A percentile compares a stretch with the other conserved stretches of the same genome.
These are phyloP conservation scores for Nysson spinosus DNA, from an alignment of 2,888 invertebrate species.

Conservation along the genomic window DNA sequence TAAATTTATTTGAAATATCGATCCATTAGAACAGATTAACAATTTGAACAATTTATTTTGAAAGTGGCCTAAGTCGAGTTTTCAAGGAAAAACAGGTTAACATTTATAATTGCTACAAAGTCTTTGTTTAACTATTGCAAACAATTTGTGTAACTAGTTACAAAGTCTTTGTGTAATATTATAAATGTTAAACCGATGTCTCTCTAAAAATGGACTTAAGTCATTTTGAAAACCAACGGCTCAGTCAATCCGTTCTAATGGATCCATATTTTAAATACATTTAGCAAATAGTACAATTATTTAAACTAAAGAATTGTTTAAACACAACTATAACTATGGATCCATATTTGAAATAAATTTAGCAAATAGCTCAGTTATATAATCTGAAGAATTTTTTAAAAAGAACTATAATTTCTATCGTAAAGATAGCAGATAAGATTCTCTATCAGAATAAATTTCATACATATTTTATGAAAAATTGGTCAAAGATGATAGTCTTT, in stretches of 20 bases:
- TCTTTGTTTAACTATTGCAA: too few species aligned
- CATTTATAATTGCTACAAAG: too few species aligned
- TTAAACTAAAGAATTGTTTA: not conserved
- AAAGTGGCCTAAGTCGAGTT: slow-evolving; percentile 1
- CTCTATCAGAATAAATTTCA: not conserved
- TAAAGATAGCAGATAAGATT: not conserved
- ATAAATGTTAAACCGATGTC: too few species aligned
- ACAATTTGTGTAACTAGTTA: too few species aligned
- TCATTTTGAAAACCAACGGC: not conserved
- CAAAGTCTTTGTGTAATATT: too few species aligned
- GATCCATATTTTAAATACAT: not conserved
- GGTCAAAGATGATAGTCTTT: not conserved
- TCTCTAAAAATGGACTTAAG: slow-evolving; percentile 3
- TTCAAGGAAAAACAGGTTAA: too few species aligned
- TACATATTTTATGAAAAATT: not conserved
- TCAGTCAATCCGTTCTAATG: slow-evolving; percentile 4
- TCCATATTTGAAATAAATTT: too few species aligned
- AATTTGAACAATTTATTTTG: slow-evolving; percentile 1
- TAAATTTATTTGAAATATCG: too few species aligned
- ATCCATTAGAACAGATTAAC: not conserved
- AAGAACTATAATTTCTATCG: not conserved
- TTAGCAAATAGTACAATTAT: not conserved
- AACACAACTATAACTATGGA: too few species aligned
- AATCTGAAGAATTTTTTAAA: not conserved
- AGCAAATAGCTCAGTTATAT: not conserved